These are phyloP conservation scores for Carettochelys insculpta DNA, from an alignment of 2,113 vertebrate genomes.

Conservation along the genomic window DNA sequence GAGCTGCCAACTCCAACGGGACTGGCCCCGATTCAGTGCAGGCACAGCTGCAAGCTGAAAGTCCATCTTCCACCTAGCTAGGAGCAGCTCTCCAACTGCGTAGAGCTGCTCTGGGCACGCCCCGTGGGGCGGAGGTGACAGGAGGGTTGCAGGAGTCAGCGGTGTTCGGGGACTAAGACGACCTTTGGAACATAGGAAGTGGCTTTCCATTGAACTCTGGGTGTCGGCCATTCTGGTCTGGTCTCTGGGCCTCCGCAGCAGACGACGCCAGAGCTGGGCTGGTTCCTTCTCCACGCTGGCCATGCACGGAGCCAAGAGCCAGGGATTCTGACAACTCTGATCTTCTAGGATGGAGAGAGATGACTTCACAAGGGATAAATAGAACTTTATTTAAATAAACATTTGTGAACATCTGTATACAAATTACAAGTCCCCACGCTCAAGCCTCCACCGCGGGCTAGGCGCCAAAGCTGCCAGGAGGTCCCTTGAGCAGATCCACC, in stretches of 20 bases:
- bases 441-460: constrained; percentile 62
- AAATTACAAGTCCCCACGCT: constrained; percentile 77
- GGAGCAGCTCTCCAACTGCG: background rate
- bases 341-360: constrained; percentile 72
- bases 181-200: background rate
- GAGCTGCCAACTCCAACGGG: background rate
- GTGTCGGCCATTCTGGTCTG: background rate
- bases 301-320: constrained; percentile 32
- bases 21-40: background rate
- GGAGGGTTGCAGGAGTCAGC: background rate
- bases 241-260: background rate
- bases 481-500: constrained; percentile 87
- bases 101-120: background rate
- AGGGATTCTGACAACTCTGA: constrained; percentile 44
- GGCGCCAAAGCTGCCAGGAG: constrained; percentile 76
- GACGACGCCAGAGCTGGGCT: background rate
- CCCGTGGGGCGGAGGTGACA: constrained; percentile 42
- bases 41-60: background rate
- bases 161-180: fast-evolving
- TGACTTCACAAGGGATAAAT: constrained; percentile 85
- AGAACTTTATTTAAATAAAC: constrained; percentile 89
- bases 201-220: background rate
- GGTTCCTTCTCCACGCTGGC: constrained; percentile 8
- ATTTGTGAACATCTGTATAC: constrained; percentile 83
- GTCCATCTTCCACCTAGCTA: background rate